Evolutionary conservation across 2,888 invertebrate genomes (phyloP).

Genomic region (Callimorpha dominula): DNA sequence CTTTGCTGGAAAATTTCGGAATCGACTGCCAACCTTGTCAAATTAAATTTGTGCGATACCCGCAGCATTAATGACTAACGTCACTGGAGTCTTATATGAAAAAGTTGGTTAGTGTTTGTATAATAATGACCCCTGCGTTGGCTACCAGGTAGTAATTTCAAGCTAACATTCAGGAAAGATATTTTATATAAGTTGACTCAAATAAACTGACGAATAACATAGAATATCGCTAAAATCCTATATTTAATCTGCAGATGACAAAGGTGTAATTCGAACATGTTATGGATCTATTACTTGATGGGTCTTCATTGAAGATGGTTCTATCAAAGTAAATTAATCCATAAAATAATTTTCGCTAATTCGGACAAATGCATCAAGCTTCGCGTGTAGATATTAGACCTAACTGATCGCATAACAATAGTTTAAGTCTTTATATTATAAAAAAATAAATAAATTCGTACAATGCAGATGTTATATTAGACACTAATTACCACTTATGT

Average conservation of each 20-base stretch:
- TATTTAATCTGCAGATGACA: neutral
- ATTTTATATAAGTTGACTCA: too few species aligned
- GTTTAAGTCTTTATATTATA: too few species aligned
- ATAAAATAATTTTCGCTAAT: neutral
- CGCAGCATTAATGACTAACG: too few species aligned
- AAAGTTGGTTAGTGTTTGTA: too few species aligned
- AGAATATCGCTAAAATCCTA: neutral
- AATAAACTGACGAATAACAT: neutral
- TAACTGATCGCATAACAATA: neutral
- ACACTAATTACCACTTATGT: neutral
- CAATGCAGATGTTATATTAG: neutral
- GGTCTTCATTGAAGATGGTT: neutral
- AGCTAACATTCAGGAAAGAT: too few species aligned
- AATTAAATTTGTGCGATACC: too few species aligned
- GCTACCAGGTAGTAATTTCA: too few species aligned
- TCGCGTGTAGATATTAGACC: neutral
- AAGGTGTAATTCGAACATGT: neutral
- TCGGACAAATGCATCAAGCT: neutral
- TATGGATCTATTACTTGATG: neutral
- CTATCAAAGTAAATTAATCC: neutral
- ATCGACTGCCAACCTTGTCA: too few species aligned
- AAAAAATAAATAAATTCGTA: neutral
- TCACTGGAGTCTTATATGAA: too few species aligned
- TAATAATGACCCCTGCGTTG: too few species aligned
- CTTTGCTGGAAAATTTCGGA: too few species aligned